Percentiles rank a stretch among this genome's conserved stretches.
These are phyloP conservation scores for Thomomys bottae DNA, from an alignment of 2,113 vertebrate genomes.

Conservation along the genomic window DNA sequence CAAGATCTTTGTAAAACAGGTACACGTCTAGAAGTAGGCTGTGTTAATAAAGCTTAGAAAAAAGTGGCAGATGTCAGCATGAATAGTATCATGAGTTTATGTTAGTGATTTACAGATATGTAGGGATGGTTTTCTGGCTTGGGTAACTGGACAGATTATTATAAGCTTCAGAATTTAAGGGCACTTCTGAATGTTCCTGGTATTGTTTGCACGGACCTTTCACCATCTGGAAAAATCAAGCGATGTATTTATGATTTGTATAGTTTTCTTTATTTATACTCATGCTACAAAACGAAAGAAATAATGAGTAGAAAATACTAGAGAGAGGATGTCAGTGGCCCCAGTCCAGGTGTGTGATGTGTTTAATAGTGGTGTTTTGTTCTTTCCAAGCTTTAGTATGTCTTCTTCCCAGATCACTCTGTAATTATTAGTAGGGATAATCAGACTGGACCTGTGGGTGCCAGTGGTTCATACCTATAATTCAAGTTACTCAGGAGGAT, in stretches of 20 bases:
- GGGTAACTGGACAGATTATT: not conserved
- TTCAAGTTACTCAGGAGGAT: too few species aligned
- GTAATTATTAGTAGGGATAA: not conserved
- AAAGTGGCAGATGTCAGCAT: not conserved
- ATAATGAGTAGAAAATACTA: not conserved
- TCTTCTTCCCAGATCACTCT: not conserved
- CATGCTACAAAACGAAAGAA: not conserved
- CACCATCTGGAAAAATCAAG: not conserved
- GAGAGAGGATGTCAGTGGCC: not conserved
- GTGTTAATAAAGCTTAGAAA: not conserved
- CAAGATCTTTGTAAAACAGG: not conserved
- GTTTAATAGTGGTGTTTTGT: not conserved
- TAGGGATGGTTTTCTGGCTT: not conserved
- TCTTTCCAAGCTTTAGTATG: not conserved
- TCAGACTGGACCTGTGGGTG: not conserved
- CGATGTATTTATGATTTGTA: not conserved
- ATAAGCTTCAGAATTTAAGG: not conserved
- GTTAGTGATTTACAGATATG: not conserved
- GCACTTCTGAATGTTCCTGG: not conserved
- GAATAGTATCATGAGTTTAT: not conserved
- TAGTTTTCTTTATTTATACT: not conserved
- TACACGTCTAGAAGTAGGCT: not conserved
- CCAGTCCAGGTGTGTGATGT: rapidly evolving
- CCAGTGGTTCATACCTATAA: too few species aligned
- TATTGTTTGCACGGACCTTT: not conserved